Evolutionary conservation across 2,113 vertebrate genomes (phyloP), one percentile per base, ranked within the genome.

Genomic region (Cinclus mexicanus): DNA sequence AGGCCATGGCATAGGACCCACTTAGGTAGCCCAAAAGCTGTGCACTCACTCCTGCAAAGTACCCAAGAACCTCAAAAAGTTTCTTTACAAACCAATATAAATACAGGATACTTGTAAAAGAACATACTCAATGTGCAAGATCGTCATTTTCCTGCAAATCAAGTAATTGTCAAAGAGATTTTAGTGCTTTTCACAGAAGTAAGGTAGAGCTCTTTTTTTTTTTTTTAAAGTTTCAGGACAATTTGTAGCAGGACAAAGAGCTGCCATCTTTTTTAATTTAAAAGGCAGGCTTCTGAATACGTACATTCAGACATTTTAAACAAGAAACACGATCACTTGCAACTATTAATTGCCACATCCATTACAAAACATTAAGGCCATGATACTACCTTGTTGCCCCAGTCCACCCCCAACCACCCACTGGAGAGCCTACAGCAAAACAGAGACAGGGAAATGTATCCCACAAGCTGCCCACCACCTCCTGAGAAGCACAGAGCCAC

Each of bases 351-450:
- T 7, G 17, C 29, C 42, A 79, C 23, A 23, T 52, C 52, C n/a
- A 41, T 9, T 24, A 55, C 24, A 87, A 83, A 74, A 67, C 14
- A 16, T 65, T 11, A 70, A 71, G 22, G 26, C 7, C 15, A 35
- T 0, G 0, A 16, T 28, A 28, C 22, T 14, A 35, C 31, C 2
- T 4, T 61, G 29, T 1, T 50, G 59, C 8, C 25, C 55, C 41
- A 90, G 61, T 24, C 4, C 39, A 67, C 7, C 17, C 5, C 8
- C 33, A 44, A 15, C 33, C 0, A 37, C 26, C 6, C 29, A 15
- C 7, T 28, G 26, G 21, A 82, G 61, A 79, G 18, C 25, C 61
- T 29, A 28, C 11, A 57, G 61, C n/a, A 65, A 21, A 33, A 67
- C 5, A 35, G 3, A 28, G 28, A 52, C 10, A 85, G 16, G 21